Evolutionary conservation across 2,888 invertebrate genomes (phyloP), one percentile per base, ranked within the genome.

Genomic region (Epinotia bilunana): DNA sequence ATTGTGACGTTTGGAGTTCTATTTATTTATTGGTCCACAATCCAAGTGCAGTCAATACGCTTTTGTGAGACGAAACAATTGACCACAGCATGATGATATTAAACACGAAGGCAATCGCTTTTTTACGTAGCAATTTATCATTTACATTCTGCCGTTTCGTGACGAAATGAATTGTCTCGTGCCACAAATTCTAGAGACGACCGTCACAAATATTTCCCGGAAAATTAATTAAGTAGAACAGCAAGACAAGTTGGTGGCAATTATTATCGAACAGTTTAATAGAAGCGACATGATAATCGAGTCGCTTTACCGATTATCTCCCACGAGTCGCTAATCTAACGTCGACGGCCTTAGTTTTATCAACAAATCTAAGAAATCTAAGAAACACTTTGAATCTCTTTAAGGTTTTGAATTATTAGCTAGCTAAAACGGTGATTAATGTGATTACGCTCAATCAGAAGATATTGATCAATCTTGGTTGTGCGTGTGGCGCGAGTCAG

Each of bases 111-210:
- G 4, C 13, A 13, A 13, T 46, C 13, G 46, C 3, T 46, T 39
- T 46, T 46, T 49, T 49, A 49, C 16, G 16, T 16, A 4, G 49
- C 49, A 49, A 49, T 49, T 49, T 16, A 4, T 16, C 5, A 49
- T 49, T 49, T 49, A 49, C 16, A 16, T 16, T 28, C 16, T 2
- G 13, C 12, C 16, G 28, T 60, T 28, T 69, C 46, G 68, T 69
- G 58, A 58, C 39, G 5, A 12, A 60, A 60, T 23, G 4, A 6
- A 28, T 3, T 16, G 4, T 9, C 68, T 46, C 68, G 68, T 58
- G 68, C 68, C 58, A 69, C 23, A 69, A 58, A 69, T 5, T 39
- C 39, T 23, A 69, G 49, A 49, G 5, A 39, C 39, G 39, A 39
- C 39, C 49, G 5, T 5, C 20, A 57, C 7, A 18, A 55, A 1